Conservation (phyloP, 2,113 vertebrate species). For the Mellivora capensis region DNA sequence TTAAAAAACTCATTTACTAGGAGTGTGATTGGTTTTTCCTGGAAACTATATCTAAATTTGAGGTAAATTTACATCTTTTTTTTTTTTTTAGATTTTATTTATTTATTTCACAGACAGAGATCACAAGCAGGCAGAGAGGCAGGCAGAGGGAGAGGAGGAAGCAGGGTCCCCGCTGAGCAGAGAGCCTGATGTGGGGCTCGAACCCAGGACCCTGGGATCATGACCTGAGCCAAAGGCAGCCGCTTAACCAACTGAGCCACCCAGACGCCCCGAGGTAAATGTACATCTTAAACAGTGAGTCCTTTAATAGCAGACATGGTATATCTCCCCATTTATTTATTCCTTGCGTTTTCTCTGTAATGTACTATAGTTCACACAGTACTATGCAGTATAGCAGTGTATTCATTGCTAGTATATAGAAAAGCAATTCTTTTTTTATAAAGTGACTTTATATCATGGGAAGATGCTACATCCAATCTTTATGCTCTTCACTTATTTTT, state of each 20-base stretch:
- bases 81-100: no score
- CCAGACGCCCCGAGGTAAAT: no score
- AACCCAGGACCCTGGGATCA: no score
- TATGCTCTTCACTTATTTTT: neutral
- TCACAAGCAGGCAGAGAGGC: no score
- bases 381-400: neutral
- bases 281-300: neutral
- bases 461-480: neutral
- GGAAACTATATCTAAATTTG: neutral
- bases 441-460: neutral
- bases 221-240: no score
- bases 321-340: neutral
- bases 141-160: no score
- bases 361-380: neutral
- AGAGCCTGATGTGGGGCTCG: no score
- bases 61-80: neutral
- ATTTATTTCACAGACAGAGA: no score
- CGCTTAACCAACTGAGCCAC: no score
- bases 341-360: neutral
- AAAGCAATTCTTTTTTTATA: neutral
- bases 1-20: neutral
- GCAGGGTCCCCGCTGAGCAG: no score
- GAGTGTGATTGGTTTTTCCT: neutral
- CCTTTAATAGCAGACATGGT: neutral
- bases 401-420: neutral